Evolutionary conservation across 1,140 invertebrate genomes (phyloP).

Genomic region (Thaumetopoea pityocampa): DNA sequence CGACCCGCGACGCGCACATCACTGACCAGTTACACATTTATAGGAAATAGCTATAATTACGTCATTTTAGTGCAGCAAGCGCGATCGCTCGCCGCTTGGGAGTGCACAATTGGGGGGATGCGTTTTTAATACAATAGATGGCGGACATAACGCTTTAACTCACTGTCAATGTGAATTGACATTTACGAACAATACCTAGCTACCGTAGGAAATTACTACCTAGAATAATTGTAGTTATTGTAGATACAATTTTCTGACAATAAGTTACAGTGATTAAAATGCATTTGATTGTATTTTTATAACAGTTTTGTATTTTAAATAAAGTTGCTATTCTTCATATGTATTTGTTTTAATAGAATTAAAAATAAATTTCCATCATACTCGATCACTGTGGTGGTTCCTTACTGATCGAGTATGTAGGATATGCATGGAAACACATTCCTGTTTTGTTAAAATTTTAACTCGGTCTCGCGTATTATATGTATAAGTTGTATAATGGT

Average conservation of each 20-base stretch:
- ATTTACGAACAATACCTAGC: slow-evolving; percentile 37
- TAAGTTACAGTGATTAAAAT: slow-evolving; percentile 70
- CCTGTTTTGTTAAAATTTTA: slow-evolving; percentile 5
- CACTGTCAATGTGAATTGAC: no score
- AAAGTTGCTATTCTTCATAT: slow-evolving; percentile 72
- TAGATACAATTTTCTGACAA: slow-evolving; percentile 47
- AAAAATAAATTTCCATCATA: no score
- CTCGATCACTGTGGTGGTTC: slow-evolving; percentile 2
- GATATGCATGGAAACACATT: slow-evolving; percentile 9
- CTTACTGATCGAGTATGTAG: background rate
- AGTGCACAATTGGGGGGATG: no score
- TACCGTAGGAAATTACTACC: slow-evolving; percentile 40
- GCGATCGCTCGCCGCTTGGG: no score
- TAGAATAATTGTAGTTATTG: slow-evolving; percentile 47
- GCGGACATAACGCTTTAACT: no score
- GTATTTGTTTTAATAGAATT: slow-evolving; percentile 56
- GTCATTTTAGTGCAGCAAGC: no score
- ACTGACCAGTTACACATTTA: no score
- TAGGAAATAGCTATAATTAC: no score
- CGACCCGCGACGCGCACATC: no score
- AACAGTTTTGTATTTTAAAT: slow-evolving; percentile 73
- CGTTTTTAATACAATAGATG: no score
- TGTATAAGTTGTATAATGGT: slow-evolving; percentile 20
- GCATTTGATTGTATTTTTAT: slow-evolving; percentile 76
- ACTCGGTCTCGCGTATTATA: background rate